Evolutionary conservation across 2,888 invertebrate genomes (phyloP).

Genomic region (Eudemis profundana): DNA sequence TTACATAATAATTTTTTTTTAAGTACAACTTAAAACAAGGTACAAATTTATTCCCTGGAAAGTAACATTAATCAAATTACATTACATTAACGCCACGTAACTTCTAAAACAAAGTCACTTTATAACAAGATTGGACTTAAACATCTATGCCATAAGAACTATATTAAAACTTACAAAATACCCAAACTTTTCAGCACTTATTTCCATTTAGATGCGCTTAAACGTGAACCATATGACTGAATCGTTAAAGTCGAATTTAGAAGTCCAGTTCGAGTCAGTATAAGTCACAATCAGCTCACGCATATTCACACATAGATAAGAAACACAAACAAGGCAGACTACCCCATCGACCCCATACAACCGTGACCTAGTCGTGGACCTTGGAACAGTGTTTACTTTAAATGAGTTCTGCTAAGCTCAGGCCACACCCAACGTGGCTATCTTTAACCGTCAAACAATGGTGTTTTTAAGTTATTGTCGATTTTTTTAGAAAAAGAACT

Average conservation of each 20-base stretch:
- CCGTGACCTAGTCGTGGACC: conserved; percentile 46
- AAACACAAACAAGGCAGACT: conserved; percentile 50
- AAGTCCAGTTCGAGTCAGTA: not conserved
- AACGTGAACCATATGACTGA: not conserved
- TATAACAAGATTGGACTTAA: not conserved
- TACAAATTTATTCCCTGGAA: not conserved
- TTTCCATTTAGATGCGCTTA: not conserved
- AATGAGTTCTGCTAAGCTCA: conserved; percentile 24
- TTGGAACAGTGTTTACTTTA: conserved; percentile 46
- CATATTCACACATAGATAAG: conserved; percentile 12
- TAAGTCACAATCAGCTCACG: not conserved
- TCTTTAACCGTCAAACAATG: too few species aligned
- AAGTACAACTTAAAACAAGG: not conserved
- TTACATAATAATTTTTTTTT: not conserved
- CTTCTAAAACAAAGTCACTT: not conserved
- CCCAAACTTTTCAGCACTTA: not conserved
- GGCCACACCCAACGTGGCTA: not conserved
- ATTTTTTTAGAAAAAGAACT: too few species aligned
- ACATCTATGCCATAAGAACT: not conserved
- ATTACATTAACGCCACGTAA: not conserved
- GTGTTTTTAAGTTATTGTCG: too few species aligned
- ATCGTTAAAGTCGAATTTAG: not conserved
- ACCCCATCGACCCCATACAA: conserved; percentile 16
- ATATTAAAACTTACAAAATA: not conserved
- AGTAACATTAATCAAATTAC: not conserved